Evolutionary conservation across 2,797 vertebrate genomes (phyloP).

Genomic region (Rhincodon typus): DNA sequence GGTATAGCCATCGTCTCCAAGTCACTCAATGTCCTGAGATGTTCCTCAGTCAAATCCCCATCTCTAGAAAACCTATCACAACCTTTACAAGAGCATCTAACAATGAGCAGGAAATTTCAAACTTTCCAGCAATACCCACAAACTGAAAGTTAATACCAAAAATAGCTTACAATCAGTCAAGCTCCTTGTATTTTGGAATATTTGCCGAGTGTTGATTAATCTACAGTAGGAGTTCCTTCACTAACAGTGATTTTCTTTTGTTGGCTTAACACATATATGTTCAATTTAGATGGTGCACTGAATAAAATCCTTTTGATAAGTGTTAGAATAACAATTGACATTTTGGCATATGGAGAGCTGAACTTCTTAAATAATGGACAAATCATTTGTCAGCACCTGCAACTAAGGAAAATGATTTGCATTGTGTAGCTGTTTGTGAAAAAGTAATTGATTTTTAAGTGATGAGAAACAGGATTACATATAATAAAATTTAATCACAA

Average conservation of each 20-base stretch:
- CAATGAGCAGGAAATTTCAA: too few relatives aligned
- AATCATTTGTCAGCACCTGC: not conserved
- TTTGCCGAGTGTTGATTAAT: conserved; percentile 65
- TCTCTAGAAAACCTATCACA: too few relatives aligned
- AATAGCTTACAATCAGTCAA: conserved; percentile 57
- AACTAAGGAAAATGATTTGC: not conserved
- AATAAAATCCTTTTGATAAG: not conserved
- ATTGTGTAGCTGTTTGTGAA: not conserved
- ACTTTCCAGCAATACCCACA: too few relatives aligned
- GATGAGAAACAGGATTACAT: not conserved
- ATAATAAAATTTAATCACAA: not conserved
- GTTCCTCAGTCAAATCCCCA: too few relatives aligned
- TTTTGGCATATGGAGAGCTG: too few relatives aligned
- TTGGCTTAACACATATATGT: conserved; percentile 57
- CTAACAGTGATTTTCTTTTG: conserved; percentile 64
- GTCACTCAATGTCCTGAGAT: too few relatives aligned
- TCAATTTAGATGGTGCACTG: conserved; percentile 64
- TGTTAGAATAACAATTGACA: too few relatives aligned
- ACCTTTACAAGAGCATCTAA: too few relatives aligned
- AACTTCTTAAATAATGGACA: too few relatives aligned
- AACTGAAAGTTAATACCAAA: conserved; percentile 46
- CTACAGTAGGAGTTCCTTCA: conserved; percentile 56
- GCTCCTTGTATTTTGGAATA: conserved; percentile 60
- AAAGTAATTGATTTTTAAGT: not conserved
- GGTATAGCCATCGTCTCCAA: too few relatives aligned